These are phyloP conservation scores for Trichogramma dendrolimi DNA, from an alignment of 2,888 invertebrate species.

Conservation along the genomic window DNA sequence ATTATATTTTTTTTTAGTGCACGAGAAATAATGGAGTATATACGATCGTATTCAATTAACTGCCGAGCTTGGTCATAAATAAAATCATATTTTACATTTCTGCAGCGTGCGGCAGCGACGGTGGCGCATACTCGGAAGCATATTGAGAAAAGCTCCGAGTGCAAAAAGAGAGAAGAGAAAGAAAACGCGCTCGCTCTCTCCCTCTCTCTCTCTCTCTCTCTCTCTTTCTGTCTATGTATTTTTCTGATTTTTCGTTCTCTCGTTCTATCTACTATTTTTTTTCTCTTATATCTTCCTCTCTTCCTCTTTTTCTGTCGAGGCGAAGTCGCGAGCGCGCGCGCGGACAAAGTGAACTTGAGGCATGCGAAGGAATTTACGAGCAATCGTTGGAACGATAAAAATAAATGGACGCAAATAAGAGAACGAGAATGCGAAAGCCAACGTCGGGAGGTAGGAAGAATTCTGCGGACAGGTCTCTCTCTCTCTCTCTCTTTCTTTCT, in stretches of 20 bases:
- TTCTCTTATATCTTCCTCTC: background rate
- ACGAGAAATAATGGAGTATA: too few species aligned
- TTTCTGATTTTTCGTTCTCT: too few species aligned
- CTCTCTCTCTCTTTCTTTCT: too few species aligned
- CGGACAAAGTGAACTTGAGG: background rate
- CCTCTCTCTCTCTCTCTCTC: background rate
- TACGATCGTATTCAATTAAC: too few species aligned
- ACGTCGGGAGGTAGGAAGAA: background rate
- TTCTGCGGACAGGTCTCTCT: too few species aligned
- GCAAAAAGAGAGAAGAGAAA: background rate
- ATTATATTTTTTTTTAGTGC: too few species aligned
- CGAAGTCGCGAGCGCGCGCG: background rate
- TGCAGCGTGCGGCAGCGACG: too few species aligned
- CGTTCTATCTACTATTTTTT: background rate
- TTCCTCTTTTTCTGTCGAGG: background rate
- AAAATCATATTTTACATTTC: too few species aligned
- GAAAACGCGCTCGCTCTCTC: background rate
- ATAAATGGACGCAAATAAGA: background rate
- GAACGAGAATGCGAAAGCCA: background rate
- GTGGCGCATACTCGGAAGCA: too few species aligned
- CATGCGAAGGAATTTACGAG: conserved; percentile 15
- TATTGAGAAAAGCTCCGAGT: too few species aligned
- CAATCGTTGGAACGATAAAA: conserved; percentile 20
- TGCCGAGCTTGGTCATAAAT: too few species aligned
- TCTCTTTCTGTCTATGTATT: background rate